phyloP scores from a whole-genome alignment of 2,797 vertebrate genomes.

The Urophycis tenuis region DNA sequence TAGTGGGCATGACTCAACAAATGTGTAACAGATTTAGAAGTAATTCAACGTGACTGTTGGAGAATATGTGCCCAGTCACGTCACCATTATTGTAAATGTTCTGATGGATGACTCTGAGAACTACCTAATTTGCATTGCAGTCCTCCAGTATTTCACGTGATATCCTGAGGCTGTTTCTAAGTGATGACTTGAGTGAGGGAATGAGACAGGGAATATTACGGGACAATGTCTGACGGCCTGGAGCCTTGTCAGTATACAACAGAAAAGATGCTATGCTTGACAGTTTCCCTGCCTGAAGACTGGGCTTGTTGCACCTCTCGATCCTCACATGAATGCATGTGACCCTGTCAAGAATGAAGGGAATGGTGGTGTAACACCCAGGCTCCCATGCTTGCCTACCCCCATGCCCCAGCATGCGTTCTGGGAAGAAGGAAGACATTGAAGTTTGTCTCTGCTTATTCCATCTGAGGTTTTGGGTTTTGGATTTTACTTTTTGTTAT shows the following conservation, averaged over 20 bases:
- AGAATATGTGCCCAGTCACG: background rate
- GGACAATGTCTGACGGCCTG: background rate
- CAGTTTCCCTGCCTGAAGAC: background rate
- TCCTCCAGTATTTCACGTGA: background rate
- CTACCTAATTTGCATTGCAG: background rate
- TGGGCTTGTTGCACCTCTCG: background rate
- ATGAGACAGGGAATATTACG: background rate
- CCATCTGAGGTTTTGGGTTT: background rate
- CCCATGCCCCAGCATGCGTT: background rate
- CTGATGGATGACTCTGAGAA: background rate
- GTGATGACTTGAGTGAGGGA: background rate
- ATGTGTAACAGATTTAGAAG: background rate
- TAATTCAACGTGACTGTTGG: background rate
- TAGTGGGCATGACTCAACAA: background rate
- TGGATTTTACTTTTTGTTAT: background rate
- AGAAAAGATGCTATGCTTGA: background rate
- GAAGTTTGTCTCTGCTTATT: background rate
- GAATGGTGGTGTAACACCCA: background rate
- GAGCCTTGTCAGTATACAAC: background rate
- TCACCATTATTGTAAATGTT: background rate
- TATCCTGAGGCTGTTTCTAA: background rate
- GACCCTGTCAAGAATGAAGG: slow-evolving; percentile 5
- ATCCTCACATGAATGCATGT: slow-evolving; percentile 15
- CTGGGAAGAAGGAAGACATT: background rate
- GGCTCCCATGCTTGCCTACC: background rate